These are phyloP conservation scores for Itoplectis maculator DNA, from an alignment of 2,888 invertebrate genomes.

Conservation along the genomic window DNA sequence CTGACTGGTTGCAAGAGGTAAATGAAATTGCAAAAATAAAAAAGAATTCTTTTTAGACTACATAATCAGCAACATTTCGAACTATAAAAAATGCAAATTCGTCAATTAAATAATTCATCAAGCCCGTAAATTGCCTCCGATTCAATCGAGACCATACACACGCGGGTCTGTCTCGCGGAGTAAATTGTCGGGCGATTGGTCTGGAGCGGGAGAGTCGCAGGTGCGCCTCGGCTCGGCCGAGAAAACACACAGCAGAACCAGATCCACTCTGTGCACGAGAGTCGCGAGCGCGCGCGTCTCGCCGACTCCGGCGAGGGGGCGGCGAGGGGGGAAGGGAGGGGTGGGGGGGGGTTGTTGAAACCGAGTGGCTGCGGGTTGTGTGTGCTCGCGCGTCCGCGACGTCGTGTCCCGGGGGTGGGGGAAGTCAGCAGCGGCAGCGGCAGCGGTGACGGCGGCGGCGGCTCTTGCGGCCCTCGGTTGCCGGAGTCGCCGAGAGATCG, in stretches of 20 bases:
- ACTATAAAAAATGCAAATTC: not conserved
- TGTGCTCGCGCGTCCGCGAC: slow-evolving; percentile 55
- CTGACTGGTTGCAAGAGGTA: too few relatives aligned
- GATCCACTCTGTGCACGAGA: slow-evolving; percentile 32
- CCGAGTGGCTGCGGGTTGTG: slow-evolving; percentile 48
- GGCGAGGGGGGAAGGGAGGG: slow-evolving; percentile 7
- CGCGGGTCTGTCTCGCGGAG: not conserved
- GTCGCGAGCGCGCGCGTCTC: slow-evolving; percentile 52
- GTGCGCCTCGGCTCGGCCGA: not conserved
- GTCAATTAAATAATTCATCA: not conserved
- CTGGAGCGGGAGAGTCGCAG: slow-evolving; percentile 2
- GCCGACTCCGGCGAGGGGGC: slow-evolving; percentile 27
- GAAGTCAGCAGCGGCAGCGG: slow-evolving; percentile 83
- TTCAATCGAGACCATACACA: not conserved
- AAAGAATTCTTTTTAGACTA: too few relatives aligned
- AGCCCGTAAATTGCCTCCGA: not conserved
- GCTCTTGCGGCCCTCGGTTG: slow-evolving; percentile 76
- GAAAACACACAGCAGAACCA: not conserved
- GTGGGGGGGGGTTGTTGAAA: slow-evolving; percentile 51
- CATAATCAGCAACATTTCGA: not conserved
- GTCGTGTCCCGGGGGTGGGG: slow-evolving; percentile 81
- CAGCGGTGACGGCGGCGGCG: slow-evolving; percentile 83
- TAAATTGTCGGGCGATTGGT: slow-evolving; percentile 20
- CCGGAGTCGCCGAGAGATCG: slow-evolving; percentile 85
- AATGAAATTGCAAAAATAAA: too few relatives aligned